phyloP scores from a whole-genome alignment of 2,113 vertebrate species.

The Lepus americanus region DNA sequence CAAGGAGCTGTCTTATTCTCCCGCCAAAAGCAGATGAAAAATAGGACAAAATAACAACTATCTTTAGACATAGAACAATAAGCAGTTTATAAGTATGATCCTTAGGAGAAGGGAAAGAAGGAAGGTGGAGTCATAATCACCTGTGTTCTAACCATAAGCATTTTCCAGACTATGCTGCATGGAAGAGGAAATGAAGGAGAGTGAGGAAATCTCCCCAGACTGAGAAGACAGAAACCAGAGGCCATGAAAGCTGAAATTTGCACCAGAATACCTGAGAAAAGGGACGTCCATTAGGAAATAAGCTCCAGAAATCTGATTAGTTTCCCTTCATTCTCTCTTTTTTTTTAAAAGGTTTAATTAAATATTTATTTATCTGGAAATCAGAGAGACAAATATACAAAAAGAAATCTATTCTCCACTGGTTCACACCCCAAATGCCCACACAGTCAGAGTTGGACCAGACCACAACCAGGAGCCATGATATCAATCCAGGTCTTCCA shows the following conservation, averaged over 20 bases:
- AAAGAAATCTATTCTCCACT: no score
- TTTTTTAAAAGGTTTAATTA: no score
- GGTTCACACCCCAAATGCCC: no score
- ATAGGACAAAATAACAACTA: not conserved
- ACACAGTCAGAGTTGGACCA: no score
- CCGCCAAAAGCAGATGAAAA: not conserved
- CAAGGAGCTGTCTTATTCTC: not conserved
- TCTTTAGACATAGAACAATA: not conserved
- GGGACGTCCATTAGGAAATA: not conserved
- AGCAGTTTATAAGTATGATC: not conserved
- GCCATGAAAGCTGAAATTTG: not conserved
- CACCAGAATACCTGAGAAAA: not conserved
- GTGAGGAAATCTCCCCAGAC: not conserved
- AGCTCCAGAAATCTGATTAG: not conserved
- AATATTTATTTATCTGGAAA: no score
- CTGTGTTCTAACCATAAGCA: not conserved
- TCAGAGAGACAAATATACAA: no score
- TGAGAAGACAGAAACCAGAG: not conserved
- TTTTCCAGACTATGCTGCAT: not conserved
- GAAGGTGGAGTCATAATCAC: not conserved
- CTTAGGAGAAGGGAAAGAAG: not conserved
- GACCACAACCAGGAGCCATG: no score
- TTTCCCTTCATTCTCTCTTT: no score
- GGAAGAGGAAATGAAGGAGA: not conserved
- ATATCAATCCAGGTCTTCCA: no score